phyloP scores from a whole-genome alignment of 2,113 vertebrate genomes.

The Apodemus sylvaticus region DNA sequence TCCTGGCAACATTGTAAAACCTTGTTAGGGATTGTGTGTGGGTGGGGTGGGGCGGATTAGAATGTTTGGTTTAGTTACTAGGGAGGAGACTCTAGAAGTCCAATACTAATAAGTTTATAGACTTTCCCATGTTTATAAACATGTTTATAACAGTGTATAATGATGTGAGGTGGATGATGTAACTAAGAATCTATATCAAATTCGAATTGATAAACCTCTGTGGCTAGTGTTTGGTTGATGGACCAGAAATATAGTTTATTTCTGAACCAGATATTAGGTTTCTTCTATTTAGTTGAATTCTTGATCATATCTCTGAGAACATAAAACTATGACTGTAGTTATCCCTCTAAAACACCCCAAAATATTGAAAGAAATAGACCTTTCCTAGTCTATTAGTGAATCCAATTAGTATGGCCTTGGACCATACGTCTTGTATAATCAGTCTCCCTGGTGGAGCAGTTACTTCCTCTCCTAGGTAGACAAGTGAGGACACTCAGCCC shows the following conservation, averaged over 20 bases:
- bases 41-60: background rate
- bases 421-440: background rate
- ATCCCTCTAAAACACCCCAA: background rate
- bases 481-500: background rate
- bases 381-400: constrained; percentile 28
- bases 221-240: constrained; percentile 10
- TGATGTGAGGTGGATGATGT: background rate
- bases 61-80: background rate
- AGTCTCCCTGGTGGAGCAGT: background rate
- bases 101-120: constrained; percentile 28
- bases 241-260: constrained; percentile 1
- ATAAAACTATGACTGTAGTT: background rate
- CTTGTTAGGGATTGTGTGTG: background rate
- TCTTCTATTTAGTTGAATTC: constrained; percentile 42
- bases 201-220: constrained; percentile 6
- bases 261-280: background rate
- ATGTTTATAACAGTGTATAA: too few species aligned
- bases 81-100: constrained; percentile 11
- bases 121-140: background rate
- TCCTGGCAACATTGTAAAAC: background rate
- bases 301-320: constrained; percentile 39
- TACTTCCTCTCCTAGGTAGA: constrained; percentile 45
- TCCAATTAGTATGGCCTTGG: background rate
- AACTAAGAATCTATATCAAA: constrained; percentile 15
- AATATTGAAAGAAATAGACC: constrained; percentile 11